These are phyloP conservation scores for Coccyzus lansbergi DNA, from an alignment of 2,797 vertebrate genomes.

Conservation along the genomic window DNA sequence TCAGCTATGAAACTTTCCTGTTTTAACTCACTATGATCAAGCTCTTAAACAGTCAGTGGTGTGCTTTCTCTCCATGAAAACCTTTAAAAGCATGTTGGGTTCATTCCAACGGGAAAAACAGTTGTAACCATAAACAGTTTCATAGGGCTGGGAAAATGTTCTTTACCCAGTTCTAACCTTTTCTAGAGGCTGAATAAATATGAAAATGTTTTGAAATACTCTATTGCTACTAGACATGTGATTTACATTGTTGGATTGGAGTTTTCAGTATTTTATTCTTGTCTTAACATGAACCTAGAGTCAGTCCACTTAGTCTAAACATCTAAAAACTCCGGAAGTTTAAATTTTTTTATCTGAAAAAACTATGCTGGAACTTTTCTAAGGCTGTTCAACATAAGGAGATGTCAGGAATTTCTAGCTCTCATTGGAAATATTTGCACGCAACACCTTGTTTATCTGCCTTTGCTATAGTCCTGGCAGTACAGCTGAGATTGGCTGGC, in stretches of 20 bases:
- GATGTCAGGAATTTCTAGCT: not conserved
- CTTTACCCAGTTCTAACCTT: not conserved
- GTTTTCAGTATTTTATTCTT: not conserved
- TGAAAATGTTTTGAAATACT: not conserved
- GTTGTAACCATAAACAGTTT: conserved; percentile 13
- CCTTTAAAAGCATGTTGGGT: not conserved
- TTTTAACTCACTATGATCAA: not conserved
- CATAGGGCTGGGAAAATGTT: not conserved
- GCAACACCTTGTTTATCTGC: not conserved
- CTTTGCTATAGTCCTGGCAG: not conserved
- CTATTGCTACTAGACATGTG: not conserved
- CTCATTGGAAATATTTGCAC: not conserved
- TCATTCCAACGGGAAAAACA: not conserved
- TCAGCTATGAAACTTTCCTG: not conserved
- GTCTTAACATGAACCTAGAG: not conserved
- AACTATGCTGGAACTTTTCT: not conserved
- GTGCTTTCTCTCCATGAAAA: not conserved
- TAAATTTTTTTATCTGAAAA: not conserved
- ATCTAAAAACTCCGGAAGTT: not conserved
- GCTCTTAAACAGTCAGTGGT: not conserved
- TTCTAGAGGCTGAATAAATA: not conserved
- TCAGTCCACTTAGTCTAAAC: not conserved
- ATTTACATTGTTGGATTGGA: not conserved
- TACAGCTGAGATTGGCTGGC: not conserved
- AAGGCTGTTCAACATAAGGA: not conserved